Evolutionary conservation across 2,888 invertebrate species (phyloP).

Genomic region (Drosophila austrosaltans): DNA sequence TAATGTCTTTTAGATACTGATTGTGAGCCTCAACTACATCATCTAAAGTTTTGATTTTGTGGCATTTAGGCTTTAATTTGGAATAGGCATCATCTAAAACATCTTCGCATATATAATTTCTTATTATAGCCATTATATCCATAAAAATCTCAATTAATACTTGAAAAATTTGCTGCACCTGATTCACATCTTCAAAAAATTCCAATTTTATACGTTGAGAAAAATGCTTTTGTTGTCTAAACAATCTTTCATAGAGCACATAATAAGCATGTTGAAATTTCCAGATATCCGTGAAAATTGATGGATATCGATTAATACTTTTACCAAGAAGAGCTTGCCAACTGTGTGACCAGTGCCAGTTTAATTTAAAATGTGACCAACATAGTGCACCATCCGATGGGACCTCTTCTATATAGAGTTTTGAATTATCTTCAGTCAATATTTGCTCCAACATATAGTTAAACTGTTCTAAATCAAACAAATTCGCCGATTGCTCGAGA

Average conservation of each 20-base stretch:
- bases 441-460: slow-evolving; percentile 34
- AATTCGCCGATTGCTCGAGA: slow-evolving; percentile 36
- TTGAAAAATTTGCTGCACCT: slow-evolving; percentile 18
- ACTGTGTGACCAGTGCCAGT: slow-evolving; percentile 27
- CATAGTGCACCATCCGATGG: slow-evolving; percentile 7
- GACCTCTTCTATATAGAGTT: slow-evolving; percentile 34
- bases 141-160: slow-evolving; percentile 31
- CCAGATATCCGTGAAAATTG: slow-evolving; percentile 48
- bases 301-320: slow-evolving; percentile 33
- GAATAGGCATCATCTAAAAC: slow-evolving; percentile 32
- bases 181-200: background rate
- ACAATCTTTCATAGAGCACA: slow-evolving; percentile 46
- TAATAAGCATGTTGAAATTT: slow-evolving; percentile 52
- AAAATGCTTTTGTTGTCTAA: slow-evolving; percentile 28
- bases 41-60: slow-evolving; percentile 32
- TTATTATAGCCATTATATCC: slow-evolving; percentile 33
- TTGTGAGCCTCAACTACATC: slow-evolving; percentile 41
- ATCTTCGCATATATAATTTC: slow-evolving; percentile 20
- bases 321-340: slow-evolving; percentile 45
- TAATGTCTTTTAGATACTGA: slow-evolving; percentile 41
- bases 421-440: background rate
- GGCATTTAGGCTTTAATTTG: slow-evolving; percentile 13
- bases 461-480: slow-evolving; percentile 23
- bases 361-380: slow-evolving; percentile 49
- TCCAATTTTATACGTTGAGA: slow-evolving; percentile 1